Evolutionary conservation across 2,113 vertebrate genomes (phyloP).

Genomic region (Clarias batrachus): DNA sequence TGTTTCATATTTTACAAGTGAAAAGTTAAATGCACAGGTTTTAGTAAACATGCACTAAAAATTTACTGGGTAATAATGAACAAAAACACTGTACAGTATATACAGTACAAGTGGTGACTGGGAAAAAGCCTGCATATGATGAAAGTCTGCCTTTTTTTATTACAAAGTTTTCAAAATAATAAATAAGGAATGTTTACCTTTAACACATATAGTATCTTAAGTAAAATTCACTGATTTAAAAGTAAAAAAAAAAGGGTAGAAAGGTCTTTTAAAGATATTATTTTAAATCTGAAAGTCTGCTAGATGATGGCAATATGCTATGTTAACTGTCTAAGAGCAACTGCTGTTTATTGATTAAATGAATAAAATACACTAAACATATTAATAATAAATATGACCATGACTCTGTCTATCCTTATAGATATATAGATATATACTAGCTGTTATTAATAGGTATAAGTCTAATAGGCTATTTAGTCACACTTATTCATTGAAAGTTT

Average conservation of each 20-base stretch:
- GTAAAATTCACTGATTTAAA: neutral
- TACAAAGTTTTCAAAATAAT: neutral
- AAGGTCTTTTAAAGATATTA: neutral
- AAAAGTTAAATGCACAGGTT: no score
- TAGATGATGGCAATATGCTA: neutral
- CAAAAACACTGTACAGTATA: no score
- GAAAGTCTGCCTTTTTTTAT: neutral
- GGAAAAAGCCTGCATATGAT: no score
- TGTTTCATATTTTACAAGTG: no score
- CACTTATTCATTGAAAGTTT: neutral
- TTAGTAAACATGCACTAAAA: neutral
- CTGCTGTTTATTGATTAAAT: neutral
- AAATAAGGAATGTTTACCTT: no score
- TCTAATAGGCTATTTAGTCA: neutral
- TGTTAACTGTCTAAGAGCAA: neutral
- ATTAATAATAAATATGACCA: neutral
- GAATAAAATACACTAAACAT: neutral
- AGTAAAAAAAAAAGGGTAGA: neutral
- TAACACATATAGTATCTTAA: neutral
- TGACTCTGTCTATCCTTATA: neutral
- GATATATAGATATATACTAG: neutral
- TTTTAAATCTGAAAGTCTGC: neutral
- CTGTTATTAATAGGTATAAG: neutral
- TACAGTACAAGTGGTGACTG: no score
- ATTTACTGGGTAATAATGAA: neutral